Evolutionary conservation across 1,140 invertebrate genomes (phyloP), one percentile per base, ranked within the genome.

Genomic region (Antheraea mylitta): DNA sequence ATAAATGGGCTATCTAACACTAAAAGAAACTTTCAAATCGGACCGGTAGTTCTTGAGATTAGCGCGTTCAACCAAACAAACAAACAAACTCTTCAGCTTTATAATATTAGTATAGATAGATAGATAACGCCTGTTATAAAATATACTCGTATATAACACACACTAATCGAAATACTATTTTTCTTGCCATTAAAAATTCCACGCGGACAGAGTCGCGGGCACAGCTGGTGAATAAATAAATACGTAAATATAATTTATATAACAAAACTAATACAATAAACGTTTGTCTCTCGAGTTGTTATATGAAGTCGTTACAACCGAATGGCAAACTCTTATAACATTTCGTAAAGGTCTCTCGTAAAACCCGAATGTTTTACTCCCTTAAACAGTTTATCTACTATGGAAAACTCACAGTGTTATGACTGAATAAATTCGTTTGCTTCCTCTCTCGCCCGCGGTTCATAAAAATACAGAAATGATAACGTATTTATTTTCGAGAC

Each of bases 331-430:
- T 36, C 59, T 61, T 30, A 16, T 22, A 61, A 22, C 59, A 30
- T 61, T 30, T 22, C 59, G 59, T 61, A 61, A 61, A 61, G 19
- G 59, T 30, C 11, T 61, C 19, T 61, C 59, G 59, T 61, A 61
- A 61, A 61, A 61, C 59, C 5, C 59, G 19, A 61, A 61, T 36
- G 59, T 61, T 61, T 61, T 61, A 22, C 19, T 61, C 59, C 19
- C 59, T 61, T 61, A 61, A 61, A 61, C 59, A 61, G 59, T 61
- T 61, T 61, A 61, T 61, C 59, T 61, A 13, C 59, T 61, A 61
- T 61, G 45, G 45, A 61, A 61, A 30, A 61, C 59, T 61, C 59
- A 61, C 59, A 61, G 22, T 30, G 59, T 61, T 61, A 61, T 61
- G 59, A 36, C 59, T 30, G 30, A 13, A 61, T 61, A 61, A 61